phyloP scores from a whole-genome alignment of 2,888 invertebrate species.

The Ischnus inquisitorius region DNA sequence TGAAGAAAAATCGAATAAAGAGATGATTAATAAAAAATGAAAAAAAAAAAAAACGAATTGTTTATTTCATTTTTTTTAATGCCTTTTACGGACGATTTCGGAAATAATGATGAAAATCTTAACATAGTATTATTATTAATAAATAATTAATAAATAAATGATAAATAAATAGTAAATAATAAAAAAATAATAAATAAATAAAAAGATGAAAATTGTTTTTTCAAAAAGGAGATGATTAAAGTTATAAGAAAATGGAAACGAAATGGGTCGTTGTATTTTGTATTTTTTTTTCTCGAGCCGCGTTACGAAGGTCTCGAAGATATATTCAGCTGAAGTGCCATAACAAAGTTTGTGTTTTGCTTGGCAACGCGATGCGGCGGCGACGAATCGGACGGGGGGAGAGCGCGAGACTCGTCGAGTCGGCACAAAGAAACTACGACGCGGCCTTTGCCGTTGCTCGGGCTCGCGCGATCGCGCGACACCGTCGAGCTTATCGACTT shows the following conservation, averaged over 20 bases:
- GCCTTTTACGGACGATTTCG: too few species aligned
- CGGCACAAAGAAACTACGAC: constrained; percentile 49
- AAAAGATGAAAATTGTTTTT: too few species aligned
- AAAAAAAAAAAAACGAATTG: background rate
- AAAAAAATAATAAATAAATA: too few species aligned
- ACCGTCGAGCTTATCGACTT: constrained; percentile 14
- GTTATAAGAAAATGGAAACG: too few species aligned
- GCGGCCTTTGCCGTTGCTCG: constrained; percentile 21
- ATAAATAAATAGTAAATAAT: too few species aligned
- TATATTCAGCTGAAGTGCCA: background rate
- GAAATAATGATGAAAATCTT: too few species aligned
- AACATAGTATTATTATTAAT: too few species aligned
- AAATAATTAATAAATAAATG: too few species aligned
- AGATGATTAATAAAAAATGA: background rate
- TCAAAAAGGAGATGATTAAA: too few species aligned
- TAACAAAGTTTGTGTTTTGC: constrained; percentile 26
- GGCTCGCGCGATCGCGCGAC: background rate
- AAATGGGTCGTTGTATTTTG: too few species aligned
- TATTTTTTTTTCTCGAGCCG: background rate
- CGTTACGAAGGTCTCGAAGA: background rate
- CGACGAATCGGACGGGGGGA: constrained; percentile 21
- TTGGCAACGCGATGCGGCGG: constrained; percentile 25
- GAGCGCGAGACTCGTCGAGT: background rate
- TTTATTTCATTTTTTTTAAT: background rate
- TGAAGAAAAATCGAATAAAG: background rate